A percentile compares a stretch with the other conserved stretches of the same genome.
Conservation (phyloP, 1,140 invertebrate genomes). For the Bombyx mori region DNA sequence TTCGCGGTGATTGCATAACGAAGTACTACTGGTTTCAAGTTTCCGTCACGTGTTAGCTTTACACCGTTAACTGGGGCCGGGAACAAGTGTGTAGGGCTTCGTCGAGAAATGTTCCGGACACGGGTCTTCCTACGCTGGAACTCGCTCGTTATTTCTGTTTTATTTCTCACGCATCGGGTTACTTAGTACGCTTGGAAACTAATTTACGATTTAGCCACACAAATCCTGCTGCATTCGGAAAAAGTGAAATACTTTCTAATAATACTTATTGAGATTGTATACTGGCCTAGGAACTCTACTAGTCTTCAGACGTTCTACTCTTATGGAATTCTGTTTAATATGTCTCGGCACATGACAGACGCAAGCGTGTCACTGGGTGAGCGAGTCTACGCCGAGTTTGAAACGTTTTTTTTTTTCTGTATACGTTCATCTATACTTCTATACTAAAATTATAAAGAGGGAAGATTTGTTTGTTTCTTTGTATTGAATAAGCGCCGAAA, state of each 20-base stretch:
- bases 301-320: background rate
- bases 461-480: no score
- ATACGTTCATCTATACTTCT: background rate
- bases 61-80: conserved; percentile 17
- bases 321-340: background rate
- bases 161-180: conserved; percentile 26
- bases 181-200: conserved; percentile 13
- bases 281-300: no score
- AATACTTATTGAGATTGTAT: no score
- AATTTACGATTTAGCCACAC: background rate
- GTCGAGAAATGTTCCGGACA: conserved; percentile 12
- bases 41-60: conserved; percentile 22
- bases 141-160: conserved; percentile 19
- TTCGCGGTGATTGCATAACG: conserved; percentile 17
- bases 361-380: conserved; percentile 10
- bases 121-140: conserved; percentile 11
- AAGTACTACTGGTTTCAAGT: conserved; percentile 13
- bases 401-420: conserved; percentile 2
- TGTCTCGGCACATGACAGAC: conserved; percentile 3
- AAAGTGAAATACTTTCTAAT: no score
- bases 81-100: conserved; percentile 20
- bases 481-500: no score
- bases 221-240: no score
- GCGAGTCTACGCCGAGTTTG: background rate
- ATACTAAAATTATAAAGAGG: no score